Conservation (phyloP, 1,140 invertebrate species). For the Lerema accius region DNA sequence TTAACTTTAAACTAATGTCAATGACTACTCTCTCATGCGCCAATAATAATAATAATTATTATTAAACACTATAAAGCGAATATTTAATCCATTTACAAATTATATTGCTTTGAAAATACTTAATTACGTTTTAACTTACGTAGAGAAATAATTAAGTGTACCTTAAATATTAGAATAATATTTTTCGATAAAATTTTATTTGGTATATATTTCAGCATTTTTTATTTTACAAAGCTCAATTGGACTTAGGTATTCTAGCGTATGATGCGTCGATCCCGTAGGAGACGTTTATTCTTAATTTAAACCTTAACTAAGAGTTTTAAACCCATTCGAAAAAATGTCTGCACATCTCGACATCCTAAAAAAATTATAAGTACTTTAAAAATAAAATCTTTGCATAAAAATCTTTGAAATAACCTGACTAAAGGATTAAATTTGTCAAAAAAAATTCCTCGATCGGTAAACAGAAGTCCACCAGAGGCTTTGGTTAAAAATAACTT, state of each 20-base stretch:
- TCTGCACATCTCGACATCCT: slow-evolving; percentile 56
- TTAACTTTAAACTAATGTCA: neutral
- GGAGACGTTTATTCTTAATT: slow-evolving; percentile 58
- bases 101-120: slow-evolving; percentile 33
- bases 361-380: slow-evolving; percentile 41
- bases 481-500: slow-evolving; percentile 49
- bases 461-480: slow-evolving; percentile 65
- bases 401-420: slow-evolving; percentile 47
- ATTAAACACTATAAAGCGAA: neutral
- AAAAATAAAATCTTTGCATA: slow-evolving; percentile 49
- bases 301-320: slow-evolving; percentile 68
- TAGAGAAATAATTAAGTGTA: slow-evolving; percentile 10
- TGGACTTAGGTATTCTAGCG: slow-evolving; percentile 81
- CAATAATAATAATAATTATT: neutral
- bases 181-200: slow-evolving; percentile 51
- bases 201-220: slow-evolving; percentile 67
- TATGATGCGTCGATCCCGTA: slow-evolving; percentile 73
- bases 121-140: neutral
- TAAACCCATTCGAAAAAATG: slow-evolving; percentile 63
- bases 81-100: slow-evolving; percentile 14
- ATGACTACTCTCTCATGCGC: slow-evolving; percentile 15
- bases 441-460: slow-evolving; percentile 50
- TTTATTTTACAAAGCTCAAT: slow-evolving; percentile 74
- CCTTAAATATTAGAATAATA: slow-evolving; percentile 9
- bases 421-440: slow-evolving; percentile 50